Conservation (phyloP, 2,888 invertebrate species). For the Meliscaeva auricollis region DNA sequence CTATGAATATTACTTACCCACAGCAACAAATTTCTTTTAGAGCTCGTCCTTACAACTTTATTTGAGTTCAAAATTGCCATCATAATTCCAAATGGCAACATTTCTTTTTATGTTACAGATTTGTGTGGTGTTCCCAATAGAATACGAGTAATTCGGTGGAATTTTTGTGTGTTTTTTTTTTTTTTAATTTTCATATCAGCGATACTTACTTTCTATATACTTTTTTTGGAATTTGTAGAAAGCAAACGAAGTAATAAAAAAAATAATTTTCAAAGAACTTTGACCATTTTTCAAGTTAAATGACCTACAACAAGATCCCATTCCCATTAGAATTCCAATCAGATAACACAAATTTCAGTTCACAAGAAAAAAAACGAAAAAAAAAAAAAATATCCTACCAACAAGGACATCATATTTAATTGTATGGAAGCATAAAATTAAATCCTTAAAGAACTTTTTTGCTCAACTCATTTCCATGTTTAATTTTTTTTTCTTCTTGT, state of each 20-base stretch:
- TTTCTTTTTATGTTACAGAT: constrained; percentile 20
- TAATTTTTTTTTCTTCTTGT: constrained; percentile 32
- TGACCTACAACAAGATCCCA: constrained; percentile 31
- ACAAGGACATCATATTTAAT: constrained; percentile 58
- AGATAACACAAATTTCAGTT: constrained; percentile 30
- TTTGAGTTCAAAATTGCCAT: constrained; percentile 18
- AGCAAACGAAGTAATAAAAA: constrained; percentile 28
- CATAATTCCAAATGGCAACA: constrained; percentile 38
- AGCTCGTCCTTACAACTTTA: constrained; percentile 3
- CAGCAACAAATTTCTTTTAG: not conserved
- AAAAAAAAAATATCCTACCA: not conserved
- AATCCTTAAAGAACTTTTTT: constrained; percentile 8
- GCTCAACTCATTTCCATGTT: constrained; percentile 29
- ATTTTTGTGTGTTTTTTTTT: constrained; percentile 14
- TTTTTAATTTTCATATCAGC: constrained; percentile 32
- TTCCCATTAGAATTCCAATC: constrained; percentile 50
- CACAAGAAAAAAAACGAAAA: not conserved
- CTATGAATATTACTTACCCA: not conserved
- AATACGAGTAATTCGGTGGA: constrained; percentile 48
- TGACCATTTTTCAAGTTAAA: constrained; percentile 62
- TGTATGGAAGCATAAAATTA: constrained; percentile 27
- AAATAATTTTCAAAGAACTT: constrained; percentile 51
- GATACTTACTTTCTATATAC: constrained; percentile 21
- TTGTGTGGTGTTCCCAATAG: constrained; percentile 48
- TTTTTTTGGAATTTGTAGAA: constrained; percentile 3